Conservation (phyloP, 2,113 vertebrate species). For the Eptesicus fuscus region DNA sequence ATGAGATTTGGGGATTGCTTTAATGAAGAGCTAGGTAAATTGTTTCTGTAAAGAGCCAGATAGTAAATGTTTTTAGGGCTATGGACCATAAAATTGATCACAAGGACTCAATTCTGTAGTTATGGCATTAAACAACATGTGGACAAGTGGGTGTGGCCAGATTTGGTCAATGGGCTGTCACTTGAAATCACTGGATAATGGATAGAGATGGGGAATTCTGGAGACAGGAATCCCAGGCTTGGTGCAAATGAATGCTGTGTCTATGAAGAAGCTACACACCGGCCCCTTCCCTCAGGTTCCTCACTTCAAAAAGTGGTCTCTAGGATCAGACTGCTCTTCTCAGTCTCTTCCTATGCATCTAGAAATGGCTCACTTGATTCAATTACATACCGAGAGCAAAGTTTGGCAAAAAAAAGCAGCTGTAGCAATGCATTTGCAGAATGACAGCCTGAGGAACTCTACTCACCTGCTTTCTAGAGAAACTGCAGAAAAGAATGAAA, state of each 20-base stretch:
- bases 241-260: background rate
- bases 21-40: background rate
- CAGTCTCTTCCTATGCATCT: background rate
- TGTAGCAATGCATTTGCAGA: background rate
- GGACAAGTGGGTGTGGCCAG: background rate
- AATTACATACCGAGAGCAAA: background rate
- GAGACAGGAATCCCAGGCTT: background rate
- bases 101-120: background rate
- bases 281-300: background rate
- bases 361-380: background rate
- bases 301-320: background rate
- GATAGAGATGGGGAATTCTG: background rate
- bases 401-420: background rate
- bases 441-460: background rate
- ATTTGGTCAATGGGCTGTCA: background rate
- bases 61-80: background rate
- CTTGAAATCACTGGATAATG: background rate
- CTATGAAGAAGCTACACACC: fast-evolving
- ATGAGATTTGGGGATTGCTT: background rate
- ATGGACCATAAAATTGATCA: too few relatives aligned
- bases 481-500: background rate
- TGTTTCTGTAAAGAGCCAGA: background rate
- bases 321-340: background rate
- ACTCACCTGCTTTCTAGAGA: background rate
- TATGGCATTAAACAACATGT: background rate